Conservation (phyloP, 1,140 invertebrate genomes). For the Stenopsyche tienmushanensis region DNA sequence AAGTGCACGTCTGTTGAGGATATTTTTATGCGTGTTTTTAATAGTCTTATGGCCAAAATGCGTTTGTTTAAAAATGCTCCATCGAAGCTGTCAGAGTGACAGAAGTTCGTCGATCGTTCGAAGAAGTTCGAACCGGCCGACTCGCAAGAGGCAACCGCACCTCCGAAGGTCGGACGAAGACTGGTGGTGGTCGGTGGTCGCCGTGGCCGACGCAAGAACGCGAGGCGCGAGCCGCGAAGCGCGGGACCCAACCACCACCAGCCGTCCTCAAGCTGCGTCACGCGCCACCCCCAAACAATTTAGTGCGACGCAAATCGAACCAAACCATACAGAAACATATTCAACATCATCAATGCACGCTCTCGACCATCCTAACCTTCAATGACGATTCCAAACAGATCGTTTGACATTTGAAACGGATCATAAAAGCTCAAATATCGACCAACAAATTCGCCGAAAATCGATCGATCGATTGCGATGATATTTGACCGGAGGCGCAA, state of each 20-base stretch:
- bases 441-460: neutral
- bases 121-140: neutral
- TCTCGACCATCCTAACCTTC: too few relatives aligned
- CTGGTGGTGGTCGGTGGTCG: slow-evolving; percentile 8
- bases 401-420: too few relatives aligned
- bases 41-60: too few relatives aligned
- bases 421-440: too few relatives aligned
- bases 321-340: too few relatives aligned
- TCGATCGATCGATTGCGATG: too few relatives aligned
- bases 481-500: too few relatives aligned
- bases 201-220: neutral
- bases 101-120: slow-evolving; percentile 1
- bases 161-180: slow-evolving; percentile 21
- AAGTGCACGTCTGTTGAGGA: too few relatives aligned
- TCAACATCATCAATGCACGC: too few relatives aligned
- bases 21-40: too few relatives aligned
- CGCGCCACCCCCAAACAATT: neutral
- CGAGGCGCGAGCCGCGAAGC: neutral
- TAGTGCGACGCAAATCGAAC: neutral
- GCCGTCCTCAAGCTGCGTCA: slow-evolving; percentile 10
- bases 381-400: too few relatives aligned
- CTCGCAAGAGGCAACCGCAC: neutral
- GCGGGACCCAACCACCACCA: neutral
- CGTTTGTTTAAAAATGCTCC: too few relatives aligned
- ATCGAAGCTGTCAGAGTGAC: slow-evolving; percentile 3